phyloP scores from a whole-genome alignment of 2,888 invertebrate species.

The Thereva unica region DNA sequence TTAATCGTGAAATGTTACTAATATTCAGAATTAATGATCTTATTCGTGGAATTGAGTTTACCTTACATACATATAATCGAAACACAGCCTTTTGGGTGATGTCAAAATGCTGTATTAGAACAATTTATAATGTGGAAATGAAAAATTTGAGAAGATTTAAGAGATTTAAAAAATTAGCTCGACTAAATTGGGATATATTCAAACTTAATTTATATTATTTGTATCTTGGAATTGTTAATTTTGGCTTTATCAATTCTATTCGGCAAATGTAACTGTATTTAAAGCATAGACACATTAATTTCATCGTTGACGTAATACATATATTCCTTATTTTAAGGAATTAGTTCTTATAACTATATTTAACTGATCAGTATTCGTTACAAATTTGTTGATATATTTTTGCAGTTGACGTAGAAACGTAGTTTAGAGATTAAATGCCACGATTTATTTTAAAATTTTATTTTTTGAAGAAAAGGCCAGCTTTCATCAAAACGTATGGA shows the following conservation, averaged over 20 bases:
- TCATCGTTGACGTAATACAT: too few relatives aligned
- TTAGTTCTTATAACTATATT: too few relatives aligned
- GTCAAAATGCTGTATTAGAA: conserved; percentile 84
- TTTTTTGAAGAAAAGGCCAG: too few relatives aligned
- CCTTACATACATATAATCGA: conserved; percentile 72
- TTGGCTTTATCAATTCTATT: conserved; percentile 53
- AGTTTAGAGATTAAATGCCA: too few relatives aligned
- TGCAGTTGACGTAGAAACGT: too few relatives aligned
- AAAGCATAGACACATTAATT: background rate
- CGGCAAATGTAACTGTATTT: conserved; percentile 43
- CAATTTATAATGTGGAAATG: conserved; percentile 69
- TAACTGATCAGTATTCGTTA: too few relatives aligned
- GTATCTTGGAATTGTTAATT: conserved; percentile 60
- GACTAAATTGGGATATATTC: conserved; percentile 64
- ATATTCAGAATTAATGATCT: conserved; percentile 97
- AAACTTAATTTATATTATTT: conserved; percentile 66
- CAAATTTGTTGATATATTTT: too few relatives aligned
- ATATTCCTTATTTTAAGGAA: too few relatives aligned
- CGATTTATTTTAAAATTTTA: too few relatives aligned
- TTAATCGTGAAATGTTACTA: conserved; percentile 92
- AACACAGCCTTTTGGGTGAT: conserved; percentile 88
- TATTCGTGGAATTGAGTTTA: conserved; percentile 87
- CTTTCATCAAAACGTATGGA: too few relatives aligned
- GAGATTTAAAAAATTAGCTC: conserved; percentile 56
- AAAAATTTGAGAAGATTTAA: conserved; percentile 54